Percentiles rank a stretch among this genome's conserved stretches.
Conservation (phyloP, 2,888 invertebrate species). For the Calephelis perditalis region DNA sequence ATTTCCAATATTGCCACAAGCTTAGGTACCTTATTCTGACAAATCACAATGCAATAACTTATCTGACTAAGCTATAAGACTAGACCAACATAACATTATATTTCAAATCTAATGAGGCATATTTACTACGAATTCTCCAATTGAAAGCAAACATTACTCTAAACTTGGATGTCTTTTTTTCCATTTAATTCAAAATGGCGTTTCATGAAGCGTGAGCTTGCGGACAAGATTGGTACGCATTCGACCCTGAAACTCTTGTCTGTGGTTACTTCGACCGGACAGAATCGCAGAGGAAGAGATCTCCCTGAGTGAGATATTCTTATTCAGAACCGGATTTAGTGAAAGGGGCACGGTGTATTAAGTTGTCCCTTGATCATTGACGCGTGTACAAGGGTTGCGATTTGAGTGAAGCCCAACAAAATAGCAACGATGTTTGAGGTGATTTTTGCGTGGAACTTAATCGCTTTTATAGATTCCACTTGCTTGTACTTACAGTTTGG, state of each 20-base stretch:
- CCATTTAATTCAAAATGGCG: slow-evolving; percentile 27
- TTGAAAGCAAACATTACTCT: too few relatives aligned
- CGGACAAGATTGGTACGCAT: slow-evolving; percentile 39
- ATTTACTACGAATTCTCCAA: too few relatives aligned
- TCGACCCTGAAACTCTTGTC: slow-evolving; percentile 37
- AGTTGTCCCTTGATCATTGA: slow-evolving; percentile 43
- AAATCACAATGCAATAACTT: too few relatives aligned
- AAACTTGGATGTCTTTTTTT: neutral
- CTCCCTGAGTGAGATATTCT: slow-evolving; percentile 35
- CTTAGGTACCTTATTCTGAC: too few relatives aligned
- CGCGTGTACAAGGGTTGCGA: slow-evolving; percentile 39
- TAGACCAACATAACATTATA: too few relatives aligned
- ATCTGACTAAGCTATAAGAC: too few relatives aligned
- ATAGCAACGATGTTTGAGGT: slow-evolving; percentile 39
- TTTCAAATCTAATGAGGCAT: too few relatives aligned
- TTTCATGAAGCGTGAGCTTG: slow-evolving; percentile 8
- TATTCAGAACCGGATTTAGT: slow-evolving; percentile 30
- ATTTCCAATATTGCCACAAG: too few relatives aligned
- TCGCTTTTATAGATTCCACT: slow-evolving; percentile 18
- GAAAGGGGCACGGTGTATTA: slow-evolving; percentile 33
- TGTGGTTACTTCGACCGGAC: slow-evolving; percentile 45
- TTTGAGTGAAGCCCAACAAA: slow-evolving; percentile 38
- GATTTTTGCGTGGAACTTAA: slow-evolving; percentile 23
- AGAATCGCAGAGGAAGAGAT: slow-evolving; percentile 47
- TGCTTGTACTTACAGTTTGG: too few relatives aligned